phyloP scores from a whole-genome alignment of 2,797 vertebrate species.

The Vespertilio murinus region DNA sequence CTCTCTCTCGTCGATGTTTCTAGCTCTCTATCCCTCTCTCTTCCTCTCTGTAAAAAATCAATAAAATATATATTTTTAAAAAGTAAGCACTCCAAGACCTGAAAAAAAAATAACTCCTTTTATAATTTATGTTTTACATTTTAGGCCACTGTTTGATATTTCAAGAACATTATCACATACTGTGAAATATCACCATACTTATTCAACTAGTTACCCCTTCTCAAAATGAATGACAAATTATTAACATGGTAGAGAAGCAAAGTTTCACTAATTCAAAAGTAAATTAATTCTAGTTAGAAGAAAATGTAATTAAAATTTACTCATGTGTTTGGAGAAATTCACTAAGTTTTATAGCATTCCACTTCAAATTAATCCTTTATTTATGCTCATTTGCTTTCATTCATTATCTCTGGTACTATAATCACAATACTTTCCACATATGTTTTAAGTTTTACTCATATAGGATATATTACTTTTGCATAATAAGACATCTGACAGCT shows the following conservation, averaged over 20 bases:
- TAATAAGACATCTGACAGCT: constrained; percentile 66
- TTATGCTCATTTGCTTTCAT: constrained; percentile 66
- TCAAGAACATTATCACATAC: not conserved
- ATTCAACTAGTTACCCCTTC: not conserved
- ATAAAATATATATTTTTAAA: too few species aligned
- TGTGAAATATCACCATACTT: not conserved
- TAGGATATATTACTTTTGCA: constrained; percentile 43
- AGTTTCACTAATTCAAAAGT: not conserved
- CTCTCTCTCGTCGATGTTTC: too few species aligned
- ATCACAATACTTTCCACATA: constrained; percentile 34
- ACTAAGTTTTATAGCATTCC: constrained; percentile 55
- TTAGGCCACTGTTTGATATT: not conserved
- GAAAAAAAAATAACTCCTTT: not conserved
- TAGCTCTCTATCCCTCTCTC: too few species aligned
- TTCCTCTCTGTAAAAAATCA: too few species aligned
- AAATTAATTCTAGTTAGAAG: constrained; percentile 17
- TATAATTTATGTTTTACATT: not conserved
- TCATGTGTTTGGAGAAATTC: constrained; percentile 53
- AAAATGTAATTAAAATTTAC: constrained; percentile 32
- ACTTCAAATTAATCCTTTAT: constrained; percentile 70
- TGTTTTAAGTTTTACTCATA: constrained; percentile 66
- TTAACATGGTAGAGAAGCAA: not conserved
- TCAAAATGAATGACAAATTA: not conserved
- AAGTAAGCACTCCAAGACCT: not conserved
- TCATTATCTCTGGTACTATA: constrained; percentile 46